Evolutionary conservation across 2,797 vertebrate species (phyloP).

Genomic region (Clarias platycephalus): DNA sequence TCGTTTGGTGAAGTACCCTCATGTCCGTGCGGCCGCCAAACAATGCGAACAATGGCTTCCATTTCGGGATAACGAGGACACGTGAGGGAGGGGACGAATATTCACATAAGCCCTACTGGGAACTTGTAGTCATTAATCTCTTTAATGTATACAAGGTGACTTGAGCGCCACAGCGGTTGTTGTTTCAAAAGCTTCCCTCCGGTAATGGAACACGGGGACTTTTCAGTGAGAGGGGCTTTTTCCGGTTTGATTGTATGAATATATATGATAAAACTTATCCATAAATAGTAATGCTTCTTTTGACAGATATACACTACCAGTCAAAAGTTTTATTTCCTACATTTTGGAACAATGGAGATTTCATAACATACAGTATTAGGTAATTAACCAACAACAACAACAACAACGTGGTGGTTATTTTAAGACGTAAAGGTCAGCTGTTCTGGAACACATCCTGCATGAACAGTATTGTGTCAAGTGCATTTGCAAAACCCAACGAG

Average conservation of each 20-base stretch:
- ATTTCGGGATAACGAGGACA: slow-evolving; percentile 48
- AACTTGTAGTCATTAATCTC: slow-evolving; percentile 73
- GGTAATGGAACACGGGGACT: slow-evolving; percentile 15
- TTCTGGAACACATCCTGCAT: no score
- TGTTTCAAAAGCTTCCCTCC: slow-evolving; percentile 19
- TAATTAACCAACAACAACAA: no score
- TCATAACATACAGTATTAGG: no score
- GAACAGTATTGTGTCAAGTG: no score
- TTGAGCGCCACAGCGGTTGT: slow-evolving; percentile 36
- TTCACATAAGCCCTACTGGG: slow-evolving; percentile 70
- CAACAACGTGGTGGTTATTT: no score
- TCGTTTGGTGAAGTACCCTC: neutral
- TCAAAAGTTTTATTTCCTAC: no score
- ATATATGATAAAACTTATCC: neutral
- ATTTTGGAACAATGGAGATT: no score
- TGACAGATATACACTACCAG: neutral
- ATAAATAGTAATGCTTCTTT: neutral
- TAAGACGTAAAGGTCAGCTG: no score
- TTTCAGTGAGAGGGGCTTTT: neutral
- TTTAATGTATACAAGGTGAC: slow-evolving; percentile 69
- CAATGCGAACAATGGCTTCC: slow-evolving; percentile 45
- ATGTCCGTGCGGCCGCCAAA: slow-evolving; percentile 43
- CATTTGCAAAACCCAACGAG: no score
- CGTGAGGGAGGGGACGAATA: slow-evolving; percentile 59
- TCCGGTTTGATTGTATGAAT: neutral